Evolutionary conservation across 1,140 invertebrate genomes (phyloP), one percentile per base, ranked within the genome.

Genomic region (Lutraria rhynchaena): DNA sequence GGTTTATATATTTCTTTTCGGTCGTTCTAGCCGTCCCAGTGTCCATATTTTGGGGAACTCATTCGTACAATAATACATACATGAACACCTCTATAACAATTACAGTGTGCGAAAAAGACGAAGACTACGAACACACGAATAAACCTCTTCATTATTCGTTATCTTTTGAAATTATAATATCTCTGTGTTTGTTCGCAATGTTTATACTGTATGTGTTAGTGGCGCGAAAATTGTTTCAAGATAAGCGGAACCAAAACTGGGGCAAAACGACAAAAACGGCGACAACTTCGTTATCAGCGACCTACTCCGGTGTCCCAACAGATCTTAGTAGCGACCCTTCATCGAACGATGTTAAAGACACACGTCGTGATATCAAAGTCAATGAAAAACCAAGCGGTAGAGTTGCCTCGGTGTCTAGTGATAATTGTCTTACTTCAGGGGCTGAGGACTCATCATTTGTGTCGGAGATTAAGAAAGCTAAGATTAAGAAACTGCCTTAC

Each of bases 101-200:
- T 3, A 69, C 75, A 4, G 13, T 44, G 2, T 78, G 75, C 51
- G 75, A 78, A 69, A 78, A 65, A 49, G 74, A 77, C 27, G 44
- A 33, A 29, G 15, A 51, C n/a, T 77, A 33, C n/a, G 46, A 35
- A 17, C 17, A 33, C 19, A 77, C 60, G n/a, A 46, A 49, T n/a
- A 24, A 33, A 27, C 57, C 73, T 17, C n/a, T 63, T 44, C 19
- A 24, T 5, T 75, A 75, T 35, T 27, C 46, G 17, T 55, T 27
- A 22, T 65, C 31, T 35, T 24, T 53, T 17, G 44, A 15, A 13
- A 37, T 15, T 13, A 67, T 65, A 17, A 22, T 53, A 19, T 3
- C 29, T 3, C 13, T 53, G 33, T 33, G 35, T n/a, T 29, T 65
- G n/a, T 17, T 65, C 9, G 15, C 51, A 27, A 77, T 63, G 61